Conservation (phyloP, 2,888 invertebrate genomes). For the Watsonalla cultraria region DNA sequence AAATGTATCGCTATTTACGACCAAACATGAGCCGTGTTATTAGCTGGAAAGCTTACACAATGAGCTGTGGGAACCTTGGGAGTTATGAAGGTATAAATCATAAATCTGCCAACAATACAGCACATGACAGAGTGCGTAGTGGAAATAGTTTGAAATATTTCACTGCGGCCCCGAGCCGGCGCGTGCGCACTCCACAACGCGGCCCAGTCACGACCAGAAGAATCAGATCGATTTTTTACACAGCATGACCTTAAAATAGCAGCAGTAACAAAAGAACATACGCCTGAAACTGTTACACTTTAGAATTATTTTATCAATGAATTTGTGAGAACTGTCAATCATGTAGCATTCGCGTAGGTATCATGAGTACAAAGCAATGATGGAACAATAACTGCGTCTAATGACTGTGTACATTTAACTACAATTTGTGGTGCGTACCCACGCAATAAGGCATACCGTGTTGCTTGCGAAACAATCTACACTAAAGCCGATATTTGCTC, state of each 20-base stretch:
- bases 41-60: conserved; percentile 1
- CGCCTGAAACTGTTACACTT: conserved; percentile 11
- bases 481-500: conserved; percentile 30
- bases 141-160: conserved; percentile 59
- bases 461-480: conserved; percentile 17
- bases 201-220: conserved; percentile 61
- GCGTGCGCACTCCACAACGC: conserved; percentile 63
- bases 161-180: conserved; percentile 55
- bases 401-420: conserved; percentile 12
- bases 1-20: conserved; percentile 20
- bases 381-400: conserved; percentile 13
- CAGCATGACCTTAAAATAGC: conserved; percentile 47
- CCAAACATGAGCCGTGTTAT: conserved; percentile 7
- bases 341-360: neutral
- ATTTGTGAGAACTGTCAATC: neutral
- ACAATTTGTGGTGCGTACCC: conserved; percentile 8
- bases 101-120: conserved; percentile 59
- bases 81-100: conserved; percentile 61
- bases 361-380: neutral
- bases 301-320: conserved; percentile 1
- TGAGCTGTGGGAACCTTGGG: conserved; percentile 46
- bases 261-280: conserved; percentile 22
- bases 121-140: conserved; percentile 53
- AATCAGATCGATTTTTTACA: conserved; percentile 60
- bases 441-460: conserved; percentile 24